Evolutionary conservation across 92 coral and sea anemone species (phyloP).

Genomic region (Porites lobata): DNA sequence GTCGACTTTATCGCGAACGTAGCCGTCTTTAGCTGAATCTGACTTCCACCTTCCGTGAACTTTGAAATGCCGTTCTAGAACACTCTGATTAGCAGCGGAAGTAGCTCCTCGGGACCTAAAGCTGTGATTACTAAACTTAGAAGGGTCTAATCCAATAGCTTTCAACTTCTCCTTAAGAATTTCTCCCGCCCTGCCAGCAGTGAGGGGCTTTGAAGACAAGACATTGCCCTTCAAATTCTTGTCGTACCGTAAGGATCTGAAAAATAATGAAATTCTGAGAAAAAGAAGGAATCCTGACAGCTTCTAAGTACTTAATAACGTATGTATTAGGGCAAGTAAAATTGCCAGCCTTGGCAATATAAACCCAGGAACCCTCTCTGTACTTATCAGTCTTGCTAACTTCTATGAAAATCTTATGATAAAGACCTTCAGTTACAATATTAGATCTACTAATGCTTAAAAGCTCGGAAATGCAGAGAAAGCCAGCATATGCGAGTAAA

Average conservation of each 20-base stretch:
- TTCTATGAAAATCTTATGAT: too few relatives aligned
- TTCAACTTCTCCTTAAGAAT: background rate
- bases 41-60: conserved; percentile 5
- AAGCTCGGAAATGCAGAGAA: too few relatives aligned
- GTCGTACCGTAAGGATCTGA: background rate
- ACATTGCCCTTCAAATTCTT: background rate
- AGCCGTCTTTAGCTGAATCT: conserved; percentile 4
- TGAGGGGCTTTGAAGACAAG: background rate
- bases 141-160: conserved; percentile 1
- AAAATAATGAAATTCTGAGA: background rate
- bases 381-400: too few relatives aligned
- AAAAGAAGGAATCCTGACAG: background rate
- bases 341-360: too few relatives aligned
- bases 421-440: too few relatives aligned
- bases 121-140: background rate
- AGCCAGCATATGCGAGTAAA: too few relatives aligned
- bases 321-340: too few relatives aligned
- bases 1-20: background rate
- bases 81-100: background rate
- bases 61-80: background rate
- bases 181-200: background rate
- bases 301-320: too few relatives aligned
- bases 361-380: too few relatives aligned
- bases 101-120: conserved; percentile 2
- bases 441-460: too few relatives aligned